Evolutionary conservation across 2,113 vertebrate species (phyloP), one percentile per base, ranked within the genome.

Genomic region (Nanorana parkeri): DNA sequence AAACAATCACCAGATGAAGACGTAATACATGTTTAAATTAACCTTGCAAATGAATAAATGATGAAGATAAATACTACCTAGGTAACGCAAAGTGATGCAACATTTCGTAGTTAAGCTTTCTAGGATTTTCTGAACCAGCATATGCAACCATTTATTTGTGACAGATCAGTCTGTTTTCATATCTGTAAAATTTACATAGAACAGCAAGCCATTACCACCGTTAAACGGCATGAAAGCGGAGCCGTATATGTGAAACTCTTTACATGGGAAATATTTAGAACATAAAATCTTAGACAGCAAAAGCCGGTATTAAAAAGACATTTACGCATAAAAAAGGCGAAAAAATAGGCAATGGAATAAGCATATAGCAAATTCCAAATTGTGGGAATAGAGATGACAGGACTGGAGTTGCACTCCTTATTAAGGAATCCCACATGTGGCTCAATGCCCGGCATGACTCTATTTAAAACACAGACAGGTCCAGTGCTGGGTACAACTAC

Each of bases 381-480:
- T 16, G 36, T 32, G 65, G 2, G 36, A 29, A 36, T 32, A 67
- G 16, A 32, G 16, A 24, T 32, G 65, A 67, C 21, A 68, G 11
- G 17, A 41, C 52, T 11, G 77, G 55, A 68, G 19, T 81, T 58
- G 51, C 19, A 80, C 58, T 80, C 68, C 36, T 52, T 64, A 81
- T 55, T 64, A 65, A 55, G 78, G 58, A 64, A 72, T 54, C 41
- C 20, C 58, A 73, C 67, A 63, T 20, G 36, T 80, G 78, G 68
- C 68, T 63, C 13, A 32, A 73, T 73, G 68, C 68, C 78, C 41
- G 13, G 21, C 8, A 20, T 17, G 63, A 26, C 41, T 73, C 58
- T 73, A 81, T 65, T 64, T 81, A 81, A 81, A 55, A 41, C 23
- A 24, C 54, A 47, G 26, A 19, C 41, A 55, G 55, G 24, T 51